Evolutionary conservation across 2,888 invertebrate genomes (phyloP).

Genomic region (Nemurella pictetii): DNA sequence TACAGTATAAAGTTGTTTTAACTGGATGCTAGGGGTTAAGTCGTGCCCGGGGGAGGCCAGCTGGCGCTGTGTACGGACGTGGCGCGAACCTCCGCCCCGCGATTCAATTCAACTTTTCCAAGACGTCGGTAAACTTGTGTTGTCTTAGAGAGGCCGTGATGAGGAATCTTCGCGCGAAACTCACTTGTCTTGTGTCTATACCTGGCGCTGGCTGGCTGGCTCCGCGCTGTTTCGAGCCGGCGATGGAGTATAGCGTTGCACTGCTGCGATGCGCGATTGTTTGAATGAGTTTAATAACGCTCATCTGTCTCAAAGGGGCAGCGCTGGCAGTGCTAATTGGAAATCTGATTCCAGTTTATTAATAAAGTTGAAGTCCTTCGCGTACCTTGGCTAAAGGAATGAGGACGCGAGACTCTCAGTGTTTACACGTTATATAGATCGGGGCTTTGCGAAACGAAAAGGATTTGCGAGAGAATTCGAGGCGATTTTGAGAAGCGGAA

Average conservation of each 20-base stretch:
- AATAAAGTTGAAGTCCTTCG: not conserved
- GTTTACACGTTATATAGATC: too few relatives aligned
- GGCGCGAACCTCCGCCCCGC: not conserved
- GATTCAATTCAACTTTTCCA: not conserved
- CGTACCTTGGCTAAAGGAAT: too few relatives aligned
- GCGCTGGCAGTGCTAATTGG: not conserved
- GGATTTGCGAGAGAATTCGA: too few relatives aligned
- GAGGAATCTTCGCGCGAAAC: not conserved
- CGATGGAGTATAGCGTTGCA: not conserved
- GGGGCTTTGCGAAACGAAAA: too few relatives aligned
- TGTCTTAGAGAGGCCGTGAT: not conserved
- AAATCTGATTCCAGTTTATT: not conserved
- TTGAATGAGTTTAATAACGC: not conserved
- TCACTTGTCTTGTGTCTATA: too few relatives aligned
- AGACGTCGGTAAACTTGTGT: not conserved
- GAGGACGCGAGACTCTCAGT: too few relatives aligned
- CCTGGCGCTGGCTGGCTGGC: too few relatives aligned
- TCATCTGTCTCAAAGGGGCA: not conserved
- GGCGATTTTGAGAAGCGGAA: too few relatives aligned
- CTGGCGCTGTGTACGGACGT: not conserved
- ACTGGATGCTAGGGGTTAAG: not conserved
- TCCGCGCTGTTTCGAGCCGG: not conserved
- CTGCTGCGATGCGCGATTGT: not conserved
- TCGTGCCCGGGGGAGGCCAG: not conserved
- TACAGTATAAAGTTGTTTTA: slow-evolving; percentile 24